These are phyloP conservation scores for Psix sp. DNA, from an alignment of 1,140 invertebrate species.

Conservation along the genomic window DNA sequence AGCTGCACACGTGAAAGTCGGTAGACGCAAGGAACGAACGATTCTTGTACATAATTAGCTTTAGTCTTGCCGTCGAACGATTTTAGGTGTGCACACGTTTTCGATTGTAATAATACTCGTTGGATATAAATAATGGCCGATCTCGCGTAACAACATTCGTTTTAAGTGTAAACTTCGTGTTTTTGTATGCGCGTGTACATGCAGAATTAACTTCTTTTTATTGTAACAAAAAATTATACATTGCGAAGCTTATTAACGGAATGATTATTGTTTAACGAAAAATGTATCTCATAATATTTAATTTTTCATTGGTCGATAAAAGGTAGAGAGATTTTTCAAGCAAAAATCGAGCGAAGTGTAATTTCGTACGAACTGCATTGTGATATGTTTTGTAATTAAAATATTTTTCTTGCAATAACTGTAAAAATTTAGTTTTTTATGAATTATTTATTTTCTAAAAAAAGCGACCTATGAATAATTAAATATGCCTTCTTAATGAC, in stretches of 20 bases:
- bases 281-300: constrained; percentile 14
- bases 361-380: constrained; percentile 15
- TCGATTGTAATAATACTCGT: constrained; percentile 62
- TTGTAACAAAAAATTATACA: constrained; percentile 28
- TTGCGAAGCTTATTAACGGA: constrained; percentile 5
- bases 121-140: constrained; percentile 60
- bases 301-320: constrained; percentile 41
- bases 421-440: constrained; percentile 12
- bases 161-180: constrained; percentile 57
- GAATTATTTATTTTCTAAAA: constrained; percentile 12
- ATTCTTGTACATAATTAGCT: constrained; percentile 66
- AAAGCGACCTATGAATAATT: constrained; percentile 46
- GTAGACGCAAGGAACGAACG: constrained; percentile 59
- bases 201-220: constrained; percentile 47
- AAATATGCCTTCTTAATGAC: constrained; percentile 23
- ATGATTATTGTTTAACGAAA: background rate
- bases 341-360: background rate
- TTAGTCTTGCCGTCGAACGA: constrained; percentile 62
- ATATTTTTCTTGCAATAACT: constrained; percentile 43
- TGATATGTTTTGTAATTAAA: constrained; percentile 23
- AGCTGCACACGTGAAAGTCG: constrained; percentile 56
- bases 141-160: constrained; percentile 58
- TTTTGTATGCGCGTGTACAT: constrained; percentile 25
- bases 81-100: constrained; percentile 62
- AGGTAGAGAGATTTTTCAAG: background rate